Percentiles rank a stretch among this genome's conserved stretches.
phyloP scores from a whole-genome alignment of 2,888 invertebrate species.

The Drosophila anomelani region DNA sequence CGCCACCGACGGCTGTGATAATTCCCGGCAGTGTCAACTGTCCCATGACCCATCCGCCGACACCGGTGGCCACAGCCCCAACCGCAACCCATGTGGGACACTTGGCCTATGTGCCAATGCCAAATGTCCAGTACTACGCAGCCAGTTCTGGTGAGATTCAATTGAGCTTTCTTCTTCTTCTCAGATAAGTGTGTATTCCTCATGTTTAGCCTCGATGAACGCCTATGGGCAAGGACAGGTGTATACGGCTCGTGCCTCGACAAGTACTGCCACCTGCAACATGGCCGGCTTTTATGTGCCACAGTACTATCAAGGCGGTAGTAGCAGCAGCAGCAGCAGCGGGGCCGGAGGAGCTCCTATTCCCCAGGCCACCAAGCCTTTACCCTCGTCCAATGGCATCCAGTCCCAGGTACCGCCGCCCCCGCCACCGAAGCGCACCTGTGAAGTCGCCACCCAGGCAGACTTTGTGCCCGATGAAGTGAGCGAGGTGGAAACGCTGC shows the following conservation, averaged over 20 bases:
- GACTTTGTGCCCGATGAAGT: slow-evolving; percentile 42
- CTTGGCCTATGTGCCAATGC: slow-evolving; percentile 35
- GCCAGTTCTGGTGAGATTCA: slow-evolving; percentile 46
- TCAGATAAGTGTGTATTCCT: too few species aligned
- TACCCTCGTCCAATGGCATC: not conserved
- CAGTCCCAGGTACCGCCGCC: slow-evolving; percentile 33
- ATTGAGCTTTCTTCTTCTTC: too few species aligned
- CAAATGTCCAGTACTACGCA: slow-evolving; percentile 54
- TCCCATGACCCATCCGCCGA: not conserved
- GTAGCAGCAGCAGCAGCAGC: not conserved
- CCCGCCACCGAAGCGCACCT: slow-evolving; percentile 9
- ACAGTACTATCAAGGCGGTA: not conserved
- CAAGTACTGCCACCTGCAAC: slow-evolving; percentile 39
- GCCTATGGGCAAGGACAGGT: slow-evolving; percentile 43
- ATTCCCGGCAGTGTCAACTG: slow-evolving; percentile 25
- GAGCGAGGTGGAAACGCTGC: not conserved
- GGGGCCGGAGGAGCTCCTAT: not conserved
- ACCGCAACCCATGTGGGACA: not conserved
- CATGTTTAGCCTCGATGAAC: slow-evolving; percentile 56
- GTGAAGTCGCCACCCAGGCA: slow-evolving; percentile 60
- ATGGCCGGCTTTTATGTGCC: slow-evolving; percentile 33
- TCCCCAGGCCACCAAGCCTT: slow-evolving; percentile 14
- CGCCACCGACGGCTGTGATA: slow-evolving; percentile 10
- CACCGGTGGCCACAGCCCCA: not conserved
- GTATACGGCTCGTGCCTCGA: slow-evolving; percentile 47